Base-by-base conservation (phyloP, 2,797 vertebrate species). In the Australoheros facetus region DNA sequence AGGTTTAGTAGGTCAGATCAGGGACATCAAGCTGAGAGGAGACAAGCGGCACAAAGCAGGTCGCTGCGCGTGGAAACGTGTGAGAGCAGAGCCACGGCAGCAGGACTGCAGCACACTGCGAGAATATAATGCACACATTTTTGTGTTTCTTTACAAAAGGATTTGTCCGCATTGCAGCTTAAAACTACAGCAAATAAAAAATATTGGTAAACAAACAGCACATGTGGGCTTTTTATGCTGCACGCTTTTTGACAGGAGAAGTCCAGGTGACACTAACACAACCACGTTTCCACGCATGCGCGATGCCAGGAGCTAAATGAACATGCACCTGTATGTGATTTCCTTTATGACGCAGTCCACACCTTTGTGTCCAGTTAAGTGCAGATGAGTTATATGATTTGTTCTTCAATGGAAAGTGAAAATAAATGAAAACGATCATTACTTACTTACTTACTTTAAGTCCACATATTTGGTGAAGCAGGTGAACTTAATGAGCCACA, bases 1-100 rank as follows among this genome's bases (percentile, higher is more conserved):
- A 28, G 64, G 80, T 84, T 91, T 90, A 88, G 82, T 89, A 73
- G 88, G 85, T 87, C 88, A 87, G 71, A 51, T 69, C 16, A 30
- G 64, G 64, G 64, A 51, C 11, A 19, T 86, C 86, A 60, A 78
- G 88, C 83, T 81, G 85, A 77, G 87, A 70, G 59, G 57, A 74
- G 56, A 85, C 72, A 79, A 78, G 75, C 21, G 71, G 55, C 75
- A 85, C 73, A 85, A 73, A 85, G 73, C 79, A 19, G 16, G 62
- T 48, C 39, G 62, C 39, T 42, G 14, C 39, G 62, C 39, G 28
- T 28, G 39, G 62, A 48, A 28, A 66, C 23, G 2, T 9, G 34
- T 7, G 34, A 7, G 34, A 48, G 39, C 4, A 19, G 39, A 45
- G 60, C 30, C 30, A 32, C 34, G 8, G 34, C 7, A 34, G 32